These are phyloP conservation scores for Bujurquina vittata DNA, from an alignment of 2,113 vertebrate genomes.

Conservation along the genomic window DNA sequence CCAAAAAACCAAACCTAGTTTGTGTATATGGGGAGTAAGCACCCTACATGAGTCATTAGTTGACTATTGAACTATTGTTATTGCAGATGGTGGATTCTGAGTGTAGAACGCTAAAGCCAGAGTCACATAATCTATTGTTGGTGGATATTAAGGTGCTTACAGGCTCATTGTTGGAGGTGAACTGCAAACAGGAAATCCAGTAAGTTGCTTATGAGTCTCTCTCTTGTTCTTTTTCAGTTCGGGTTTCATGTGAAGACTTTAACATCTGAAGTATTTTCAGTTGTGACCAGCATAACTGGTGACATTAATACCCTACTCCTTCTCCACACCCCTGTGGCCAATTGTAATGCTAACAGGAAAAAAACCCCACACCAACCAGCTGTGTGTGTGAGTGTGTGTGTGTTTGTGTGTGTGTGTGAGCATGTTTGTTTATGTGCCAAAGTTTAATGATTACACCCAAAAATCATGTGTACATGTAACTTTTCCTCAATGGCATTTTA, in stretches of 20 bases:
- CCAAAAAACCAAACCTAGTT: too few species aligned
- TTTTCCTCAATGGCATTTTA: slow-evolving; percentile 38
- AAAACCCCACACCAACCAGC: slow-evolving; percentile 25
- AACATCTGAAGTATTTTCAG: slow-evolving; percentile 2
- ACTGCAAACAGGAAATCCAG: not conserved
- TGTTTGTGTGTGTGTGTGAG: not conserved
- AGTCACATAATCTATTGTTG: not conserved
- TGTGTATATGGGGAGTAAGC: not conserved
- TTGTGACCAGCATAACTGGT: slow-evolving; percentile 39
- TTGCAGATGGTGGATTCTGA: not conserved
- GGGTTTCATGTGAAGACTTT: slow-evolving; percentile 79
- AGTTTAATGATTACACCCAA: slow-evolving; percentile 46
- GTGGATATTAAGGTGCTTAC: not conserved
- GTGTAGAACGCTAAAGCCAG: too few species aligned
- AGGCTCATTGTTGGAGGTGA: not conserved
- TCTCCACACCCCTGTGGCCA: slow-evolving; percentile 39
- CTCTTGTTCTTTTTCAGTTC: slow-evolving; percentile 59
- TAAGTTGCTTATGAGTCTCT: not conserved
- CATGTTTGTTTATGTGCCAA: slow-evolving; percentile 53
- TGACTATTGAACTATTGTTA: not conserved
- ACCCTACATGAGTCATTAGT: not conserved
- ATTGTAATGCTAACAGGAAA: slow-evolving; percentile 51
- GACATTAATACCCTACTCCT: slow-evolving; percentile 29
- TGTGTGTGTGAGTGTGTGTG: not conserved
- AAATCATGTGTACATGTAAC: slow-evolving; percentile 18